A percentile compares a stretch with the other conserved stretches of the same genome.
phyloP scores from a whole-genome alignment of 1,140 invertebrate genomes.

The Mercenaria mercenaria region DNA sequence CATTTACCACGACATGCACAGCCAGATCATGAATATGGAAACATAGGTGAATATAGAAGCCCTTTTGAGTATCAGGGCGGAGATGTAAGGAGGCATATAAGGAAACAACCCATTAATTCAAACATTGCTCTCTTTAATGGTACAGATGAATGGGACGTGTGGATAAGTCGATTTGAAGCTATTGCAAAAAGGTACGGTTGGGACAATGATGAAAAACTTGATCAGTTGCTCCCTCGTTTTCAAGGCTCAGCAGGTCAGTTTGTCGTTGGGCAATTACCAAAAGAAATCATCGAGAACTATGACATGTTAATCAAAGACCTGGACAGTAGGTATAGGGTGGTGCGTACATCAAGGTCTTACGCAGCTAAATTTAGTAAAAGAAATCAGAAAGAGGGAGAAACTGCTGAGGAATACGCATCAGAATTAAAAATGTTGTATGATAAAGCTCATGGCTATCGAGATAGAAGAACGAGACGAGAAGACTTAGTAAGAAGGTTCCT shows the following conservation, averaged over 20 bases:
- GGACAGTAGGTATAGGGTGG: constrained; percentile 25
- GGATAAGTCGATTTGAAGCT: constrained; percentile 25
- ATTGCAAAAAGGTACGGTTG: constrained; percentile 8
- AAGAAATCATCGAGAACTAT: not conserved
- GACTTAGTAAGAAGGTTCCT: constrained; percentile 7
- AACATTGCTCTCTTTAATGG: not conserved
- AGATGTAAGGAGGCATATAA: too few relatives aligned
- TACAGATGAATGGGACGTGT: constrained; percentile 17
- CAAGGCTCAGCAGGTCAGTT: not conserved
- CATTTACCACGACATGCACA: too few relatives aligned
- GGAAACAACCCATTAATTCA: too few relatives aligned
- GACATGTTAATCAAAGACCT: not conserved
- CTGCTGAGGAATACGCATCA: constrained; percentile 20
- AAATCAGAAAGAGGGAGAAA: not conserved
- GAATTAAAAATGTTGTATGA: constrained; percentile 17
- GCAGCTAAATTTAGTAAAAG: not conserved
- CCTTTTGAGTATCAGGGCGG: too few relatives aligned
- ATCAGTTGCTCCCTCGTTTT: constrained; percentile 19
- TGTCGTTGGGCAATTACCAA: constrained; percentile 10
- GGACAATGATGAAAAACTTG: not conserved
- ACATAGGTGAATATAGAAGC: too few relatives aligned
- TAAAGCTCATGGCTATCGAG: not conserved
- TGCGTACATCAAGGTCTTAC: constrained; percentile 5
- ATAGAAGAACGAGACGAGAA: not conserved
- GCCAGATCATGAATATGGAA: too few relatives aligned